These are phyloP conservation scores for Tenthredo distinguenda DNA, from an alignment of 2,888 invertebrate species.

Conservation along the genomic window DNA sequence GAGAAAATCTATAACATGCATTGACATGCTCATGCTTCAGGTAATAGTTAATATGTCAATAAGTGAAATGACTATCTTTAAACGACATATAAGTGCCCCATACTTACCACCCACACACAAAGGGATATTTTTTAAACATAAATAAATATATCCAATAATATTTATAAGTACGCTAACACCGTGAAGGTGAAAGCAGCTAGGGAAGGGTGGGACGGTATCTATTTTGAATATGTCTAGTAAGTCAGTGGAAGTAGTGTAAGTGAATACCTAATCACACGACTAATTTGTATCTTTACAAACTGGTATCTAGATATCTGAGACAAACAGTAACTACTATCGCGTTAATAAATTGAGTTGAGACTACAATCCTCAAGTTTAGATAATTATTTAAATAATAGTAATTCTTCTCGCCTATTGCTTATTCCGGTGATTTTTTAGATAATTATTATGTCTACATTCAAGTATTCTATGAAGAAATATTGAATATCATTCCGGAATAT, in stretches of 20 bases:
- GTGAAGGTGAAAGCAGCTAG: constrained; percentile 75
- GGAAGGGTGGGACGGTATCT: constrained; percentile 69
- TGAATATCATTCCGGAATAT: constrained; percentile 13
- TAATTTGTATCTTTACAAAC: not conserved
- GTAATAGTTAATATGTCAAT: constrained; percentile 43
- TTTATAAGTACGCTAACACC: constrained; percentile 56
- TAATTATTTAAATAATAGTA: not conserved
- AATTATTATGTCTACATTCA: constrained; percentile 23
- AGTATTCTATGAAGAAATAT: constrained; percentile 3
- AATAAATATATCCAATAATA: constrained; percentile 59
- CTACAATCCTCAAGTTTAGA: constrained; percentile 25
- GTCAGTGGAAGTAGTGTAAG: constrained; percentile 15
- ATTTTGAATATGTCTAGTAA: constrained; percentile 13
- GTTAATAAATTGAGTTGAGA: not conserved
- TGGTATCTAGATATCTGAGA: constrained; percentile 18
- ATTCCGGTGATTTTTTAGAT: not conserved
- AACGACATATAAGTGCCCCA: constrained; percentile 53
- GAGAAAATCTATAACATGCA: constrained; percentile 45
- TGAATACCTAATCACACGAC: constrained; percentile 11
- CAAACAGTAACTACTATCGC: constrained; percentile 18
- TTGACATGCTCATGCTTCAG: constrained; percentile 44
- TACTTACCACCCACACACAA: constrained; percentile 67
- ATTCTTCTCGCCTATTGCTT: not conserved
- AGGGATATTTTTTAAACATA: constrained; percentile 54
- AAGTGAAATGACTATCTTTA: constrained; percentile 21